These are phyloP conservation scores for Spermophilus dauricus DNA, from an alignment of 2,113 vertebrate genomes.

Conservation along the genomic window DNA sequence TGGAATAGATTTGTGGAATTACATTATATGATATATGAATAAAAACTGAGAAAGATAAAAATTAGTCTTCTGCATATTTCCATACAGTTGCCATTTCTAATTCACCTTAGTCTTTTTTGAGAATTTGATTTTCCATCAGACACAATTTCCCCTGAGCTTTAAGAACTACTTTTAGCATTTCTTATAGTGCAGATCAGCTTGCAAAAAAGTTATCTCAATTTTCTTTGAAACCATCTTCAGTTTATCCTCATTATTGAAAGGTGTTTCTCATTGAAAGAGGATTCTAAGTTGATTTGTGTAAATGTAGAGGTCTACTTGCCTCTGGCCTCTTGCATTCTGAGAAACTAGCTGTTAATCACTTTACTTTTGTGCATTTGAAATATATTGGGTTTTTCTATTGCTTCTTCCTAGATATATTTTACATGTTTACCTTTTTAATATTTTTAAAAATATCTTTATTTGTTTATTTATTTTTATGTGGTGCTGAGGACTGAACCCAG, in stretches of 20 bases:
- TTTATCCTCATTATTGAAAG: background rate
- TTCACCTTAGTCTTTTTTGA: background rate
- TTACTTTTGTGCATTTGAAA: background rate
- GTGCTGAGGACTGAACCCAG: too few species aligned
- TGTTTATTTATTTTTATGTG: too few species aligned
- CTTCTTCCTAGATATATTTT: background rate
- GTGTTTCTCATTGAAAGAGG: background rate
- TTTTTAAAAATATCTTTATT: too few species aligned
- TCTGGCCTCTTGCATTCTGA: background rate
- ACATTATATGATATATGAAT: background rate
- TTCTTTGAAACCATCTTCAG: background rate
- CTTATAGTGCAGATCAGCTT: background rate
- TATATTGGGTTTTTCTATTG: background rate
- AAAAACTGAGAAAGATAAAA: background rate
- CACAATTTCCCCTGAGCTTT: background rate
- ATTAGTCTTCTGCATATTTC: background rate
- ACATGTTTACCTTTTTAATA: background rate
- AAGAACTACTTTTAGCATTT: background rate
- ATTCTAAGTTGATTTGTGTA: background rate
- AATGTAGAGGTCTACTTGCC: background rate
- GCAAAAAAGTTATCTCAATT: background rate
- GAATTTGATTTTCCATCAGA: background rate
- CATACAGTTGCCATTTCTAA: background rate
- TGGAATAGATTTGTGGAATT: background rate
- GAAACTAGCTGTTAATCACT: background rate